Base-by-base conservation (phyloP, 2,797 vertebrate species). In the Scolopax rusticola region DNA sequence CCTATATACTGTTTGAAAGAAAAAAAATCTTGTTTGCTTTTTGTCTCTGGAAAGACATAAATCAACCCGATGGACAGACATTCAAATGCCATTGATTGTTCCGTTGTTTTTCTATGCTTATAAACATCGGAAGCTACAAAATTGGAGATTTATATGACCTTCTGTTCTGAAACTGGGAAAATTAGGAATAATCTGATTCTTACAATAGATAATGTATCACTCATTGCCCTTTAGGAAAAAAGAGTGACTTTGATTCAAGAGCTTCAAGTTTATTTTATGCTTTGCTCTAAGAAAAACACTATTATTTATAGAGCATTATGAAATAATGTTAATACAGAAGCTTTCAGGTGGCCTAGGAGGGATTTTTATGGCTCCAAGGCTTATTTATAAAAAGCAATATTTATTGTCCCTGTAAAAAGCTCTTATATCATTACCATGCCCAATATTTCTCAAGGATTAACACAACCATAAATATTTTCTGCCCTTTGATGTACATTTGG, bases 401-500 rank as follows among this genome's bases (percentile, higher is more conserved):
- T 93, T 96, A 94, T 60, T 63, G 12, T 15, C 25, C 36, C 4
- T 82, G 51, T 77, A 60, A 89, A 93, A 93, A 74, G 4, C 32
- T 95, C 48, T 87, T 84, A 45, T 36, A 76, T 6, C 2, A 30
- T 85, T 91, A 40, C 11, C 25, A 60, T 53, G 24, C 7, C 64
- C 63, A 19, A 63, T 67, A 87, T 93, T 93, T 89, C 60, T 83
- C 60, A 77, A 85, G 24, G 36, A 87, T 65, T 51, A 89, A 56
- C 63, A 70, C 78, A 89, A 56, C 8, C 41, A 50, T 86, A 93
- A 84, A 84, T 93, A 76, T 90, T 87, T 82, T 69, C 70, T 89
- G 25, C 15, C 48, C 5, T 84, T 94, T 65, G 89, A 27, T 11
- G 8, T 57, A 56, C 15, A 30, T 63, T 57, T 78, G 10, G 15